Percentiles rank a stretch among this genome's conserved stretches.
Evolutionary conservation across 2,113 vertebrate species (phyloP).

Genomic region (Caretta caretta): DNA sequence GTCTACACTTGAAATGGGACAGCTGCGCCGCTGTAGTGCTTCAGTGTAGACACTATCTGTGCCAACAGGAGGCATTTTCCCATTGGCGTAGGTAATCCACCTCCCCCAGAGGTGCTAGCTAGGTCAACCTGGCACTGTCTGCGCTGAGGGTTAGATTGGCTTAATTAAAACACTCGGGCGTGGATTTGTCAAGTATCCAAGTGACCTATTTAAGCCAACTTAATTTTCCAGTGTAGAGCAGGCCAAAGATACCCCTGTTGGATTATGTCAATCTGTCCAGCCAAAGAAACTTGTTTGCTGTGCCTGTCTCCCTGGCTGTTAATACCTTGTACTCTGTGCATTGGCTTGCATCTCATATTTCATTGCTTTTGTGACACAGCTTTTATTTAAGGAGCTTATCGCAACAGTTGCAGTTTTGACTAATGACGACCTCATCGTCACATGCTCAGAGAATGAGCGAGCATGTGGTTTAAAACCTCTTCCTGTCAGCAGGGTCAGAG

Average conservation of each 20-base stretch:
- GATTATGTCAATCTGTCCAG: background rate
- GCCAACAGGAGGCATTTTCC: too few relatives aligned
- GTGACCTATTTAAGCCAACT: background rate
- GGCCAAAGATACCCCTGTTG: slow-evolving; percentile 27
- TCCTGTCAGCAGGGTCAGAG: slow-evolving; percentile 34
- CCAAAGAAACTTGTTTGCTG: slow-evolving; percentile 18
- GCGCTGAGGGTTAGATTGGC: background rate
- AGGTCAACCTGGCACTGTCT: background rate
- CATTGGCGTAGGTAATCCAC: background rate
- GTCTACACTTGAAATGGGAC: too few relatives aligned
- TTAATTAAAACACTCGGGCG: background rate
- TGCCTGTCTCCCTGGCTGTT: background rate
- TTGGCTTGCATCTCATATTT: slow-evolving; percentile 46
- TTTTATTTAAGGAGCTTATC: slow-evolving; percentile 42
- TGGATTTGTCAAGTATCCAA: background rate
- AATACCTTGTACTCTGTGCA: slow-evolving; percentile 40
- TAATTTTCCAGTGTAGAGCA: background rate
- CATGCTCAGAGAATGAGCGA: fast-evolving
- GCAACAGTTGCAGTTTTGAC: slow-evolving; percentile 16
- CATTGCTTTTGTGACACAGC: slow-evolving; percentile 29
- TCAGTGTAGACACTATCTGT: background rate
- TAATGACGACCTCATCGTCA: slow-evolving; percentile 40
- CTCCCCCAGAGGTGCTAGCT: background rate
- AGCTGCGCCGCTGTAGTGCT: too few relatives aligned
- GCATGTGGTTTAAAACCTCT: slow-evolving; percentile 44